Conservation (phyloP, 1,140 invertebrate species). For the Aplysia californica region DNA sequence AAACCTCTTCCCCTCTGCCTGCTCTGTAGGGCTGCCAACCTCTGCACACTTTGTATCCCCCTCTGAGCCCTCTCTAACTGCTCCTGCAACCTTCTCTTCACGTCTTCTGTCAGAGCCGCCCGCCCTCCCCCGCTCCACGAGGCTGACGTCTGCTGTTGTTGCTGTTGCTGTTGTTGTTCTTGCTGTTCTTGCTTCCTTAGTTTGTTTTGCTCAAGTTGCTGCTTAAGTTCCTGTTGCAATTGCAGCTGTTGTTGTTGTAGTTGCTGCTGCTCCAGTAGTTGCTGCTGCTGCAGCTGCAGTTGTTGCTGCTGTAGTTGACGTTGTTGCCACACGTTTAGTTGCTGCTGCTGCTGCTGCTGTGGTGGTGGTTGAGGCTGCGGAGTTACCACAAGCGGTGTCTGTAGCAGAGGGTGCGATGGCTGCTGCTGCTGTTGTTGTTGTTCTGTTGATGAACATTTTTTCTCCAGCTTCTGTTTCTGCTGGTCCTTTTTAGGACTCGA, state of each 20-base stretch:
- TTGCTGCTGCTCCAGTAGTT: background rate
- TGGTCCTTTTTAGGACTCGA: no score
- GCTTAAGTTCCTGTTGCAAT: background rate
- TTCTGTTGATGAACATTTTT: no score
- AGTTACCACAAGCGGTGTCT: background rate
- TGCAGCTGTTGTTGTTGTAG: background rate
- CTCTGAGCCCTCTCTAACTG: no score
- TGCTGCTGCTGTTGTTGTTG: background rate
- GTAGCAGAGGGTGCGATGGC: background rate
- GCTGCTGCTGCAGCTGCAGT: background rate
- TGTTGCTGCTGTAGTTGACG: background rate
- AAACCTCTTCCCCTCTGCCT: no score
- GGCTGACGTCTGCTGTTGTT: background rate
- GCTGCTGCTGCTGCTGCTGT: background rate
- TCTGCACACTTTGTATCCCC: no score
- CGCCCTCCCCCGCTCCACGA: background rate
- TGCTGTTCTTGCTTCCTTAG: background rate
- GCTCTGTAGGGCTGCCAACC: no score
- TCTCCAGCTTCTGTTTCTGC: no score
- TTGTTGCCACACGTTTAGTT: background rate
- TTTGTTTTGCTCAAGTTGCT: background rate
- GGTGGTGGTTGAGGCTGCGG: background rate
- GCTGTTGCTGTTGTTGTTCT: background rate
- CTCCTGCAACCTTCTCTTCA: background rate
- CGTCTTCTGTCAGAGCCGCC: background rate